Percentiles rank a stretch among this genome's conserved stretches.
Evolutionary conservation across 2,888 invertebrate genomes (phyloP).

Genomic region (Gandaritis pyraliata): DNA sequence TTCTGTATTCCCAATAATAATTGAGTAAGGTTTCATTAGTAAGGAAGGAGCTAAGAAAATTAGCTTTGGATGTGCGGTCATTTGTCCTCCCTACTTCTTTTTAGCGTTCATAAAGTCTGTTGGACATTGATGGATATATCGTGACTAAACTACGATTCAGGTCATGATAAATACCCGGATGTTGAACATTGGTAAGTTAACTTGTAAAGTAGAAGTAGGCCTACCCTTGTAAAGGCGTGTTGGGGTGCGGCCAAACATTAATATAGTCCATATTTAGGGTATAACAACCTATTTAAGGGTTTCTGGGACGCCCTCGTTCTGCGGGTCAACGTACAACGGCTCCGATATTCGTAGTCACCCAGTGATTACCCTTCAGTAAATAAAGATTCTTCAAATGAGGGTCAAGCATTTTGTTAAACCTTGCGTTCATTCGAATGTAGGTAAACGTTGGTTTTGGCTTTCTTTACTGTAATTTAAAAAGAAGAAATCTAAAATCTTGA

Average conservation of each 20-base stretch:
- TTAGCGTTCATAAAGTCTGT: not conserved
- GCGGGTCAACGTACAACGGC: constrained; percentile 53
- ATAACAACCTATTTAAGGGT: constrained; percentile 53
- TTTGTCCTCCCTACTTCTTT: not conserved
- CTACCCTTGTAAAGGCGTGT: constrained; percentile 38
- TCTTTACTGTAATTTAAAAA: not conserved
- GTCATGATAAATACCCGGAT: constrained; percentile 8
- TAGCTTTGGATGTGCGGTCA: no score
- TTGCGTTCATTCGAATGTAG: constrained; percentile 1
- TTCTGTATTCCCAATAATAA: not conserved
- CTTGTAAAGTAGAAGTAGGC: constrained; percentile 37
- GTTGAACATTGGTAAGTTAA: constrained; percentile 1
- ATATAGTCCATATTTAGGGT: constrained; percentile 37
- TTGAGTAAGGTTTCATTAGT: no score
- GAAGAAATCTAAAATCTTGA: not conserved
- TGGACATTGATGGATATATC: not conserved
- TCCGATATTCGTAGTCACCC: constrained; percentile 40
- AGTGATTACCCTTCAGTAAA: constrained; percentile 41
- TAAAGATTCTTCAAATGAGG: constrained; percentile 14
- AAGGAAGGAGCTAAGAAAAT: no score
- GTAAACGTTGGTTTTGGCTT: not conserved
- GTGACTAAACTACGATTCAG: not conserved
- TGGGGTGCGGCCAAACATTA: constrained; percentile 57
- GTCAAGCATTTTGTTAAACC: constrained; percentile 11
- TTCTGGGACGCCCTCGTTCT: constrained; percentile 58